Conservation (phyloP, 2,113 vertebrate species). For the Sardina pilchardus region DNA sequence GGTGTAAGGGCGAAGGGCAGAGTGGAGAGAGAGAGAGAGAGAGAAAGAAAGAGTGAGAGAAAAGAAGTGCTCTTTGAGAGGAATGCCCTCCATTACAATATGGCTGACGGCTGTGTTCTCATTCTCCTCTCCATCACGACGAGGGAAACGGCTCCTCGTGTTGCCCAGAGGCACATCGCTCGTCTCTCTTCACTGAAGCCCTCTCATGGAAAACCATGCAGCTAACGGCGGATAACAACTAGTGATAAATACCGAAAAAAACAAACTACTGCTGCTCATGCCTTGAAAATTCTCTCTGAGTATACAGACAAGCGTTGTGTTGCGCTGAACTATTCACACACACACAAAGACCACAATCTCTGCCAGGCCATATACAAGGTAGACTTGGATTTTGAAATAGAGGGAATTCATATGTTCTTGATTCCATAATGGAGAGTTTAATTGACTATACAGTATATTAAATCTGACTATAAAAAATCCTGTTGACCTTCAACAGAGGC, state of each 20-base stretch:
- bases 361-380: background rate
- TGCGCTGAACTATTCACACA: background rate
- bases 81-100: background rate
- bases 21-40: conserved; percentile 28
- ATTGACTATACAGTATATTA: background rate
- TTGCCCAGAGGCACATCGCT: background rate
- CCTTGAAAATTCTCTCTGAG: background rate
- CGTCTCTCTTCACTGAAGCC: background rate
- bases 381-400: background rate
- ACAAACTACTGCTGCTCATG: background rate
- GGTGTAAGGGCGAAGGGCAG: conserved; percentile 45
- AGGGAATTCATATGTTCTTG: background rate
- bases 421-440: background rate
- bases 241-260: background rate
- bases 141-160: background rate
- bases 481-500: background rate
- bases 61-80: background rate
- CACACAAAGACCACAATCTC: background rate
- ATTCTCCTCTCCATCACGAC: background rate
- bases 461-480: background rate
- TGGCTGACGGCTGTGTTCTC: background rate
- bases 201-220: background rate
- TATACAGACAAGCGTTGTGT: background rate
- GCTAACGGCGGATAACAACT: background rate
- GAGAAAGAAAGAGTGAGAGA: conserved; percentile 24